Evolutionary conservation across 2,797 vertebrate genomes (phyloP), one percentile per base, ranked within the genome.

Genomic region (Eulemur albifrons): DNA sequence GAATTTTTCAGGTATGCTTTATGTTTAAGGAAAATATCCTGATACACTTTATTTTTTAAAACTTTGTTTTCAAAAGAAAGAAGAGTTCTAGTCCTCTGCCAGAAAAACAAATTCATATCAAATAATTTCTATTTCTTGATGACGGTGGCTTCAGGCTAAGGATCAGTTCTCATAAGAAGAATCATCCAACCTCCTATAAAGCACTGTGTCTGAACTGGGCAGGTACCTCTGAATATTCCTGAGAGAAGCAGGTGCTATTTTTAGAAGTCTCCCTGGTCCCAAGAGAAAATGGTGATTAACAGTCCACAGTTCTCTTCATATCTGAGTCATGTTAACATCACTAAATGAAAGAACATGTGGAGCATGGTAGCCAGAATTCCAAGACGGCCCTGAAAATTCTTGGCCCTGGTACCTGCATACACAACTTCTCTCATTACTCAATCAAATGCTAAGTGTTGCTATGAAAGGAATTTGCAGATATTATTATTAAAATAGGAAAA

Each of bases 61-160:
- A n/a, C 20, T 59, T 75, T 91, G n/a, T 50, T 82, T 85, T 83
- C 88, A 32, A 54, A 77, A 96, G 21, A 84, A 93, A 79, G 4
- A 93, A 79, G 6, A 80, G 43, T 87, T 83, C 32, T 8, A 70
- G 18, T 2, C 14, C 17, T 83, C 8, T 14, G 23, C 23, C 5
- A 70, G 43, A 13, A 80, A 97, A 87, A 65, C 0, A 94, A 87
- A 85, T 79, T 43, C 27, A 9, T 63, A 14, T 83, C 2, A 90
- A 72, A 63, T 69, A 30, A 45, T 89, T 91, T 84, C 9, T 69
- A 15, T 67, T 87, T 86, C 57, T 92, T 69, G 21, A 25, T 45
- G 25, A 65, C 10, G 81, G 12, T 76, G 21, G 14, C 40, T 93
- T 81, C 18, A 48, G 72, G 45, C 23, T 77, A 32, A 93, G 45